Conservation (phyloP, 2,797 vertebrate species). For the Trichosurus vulpecula region DNA sequence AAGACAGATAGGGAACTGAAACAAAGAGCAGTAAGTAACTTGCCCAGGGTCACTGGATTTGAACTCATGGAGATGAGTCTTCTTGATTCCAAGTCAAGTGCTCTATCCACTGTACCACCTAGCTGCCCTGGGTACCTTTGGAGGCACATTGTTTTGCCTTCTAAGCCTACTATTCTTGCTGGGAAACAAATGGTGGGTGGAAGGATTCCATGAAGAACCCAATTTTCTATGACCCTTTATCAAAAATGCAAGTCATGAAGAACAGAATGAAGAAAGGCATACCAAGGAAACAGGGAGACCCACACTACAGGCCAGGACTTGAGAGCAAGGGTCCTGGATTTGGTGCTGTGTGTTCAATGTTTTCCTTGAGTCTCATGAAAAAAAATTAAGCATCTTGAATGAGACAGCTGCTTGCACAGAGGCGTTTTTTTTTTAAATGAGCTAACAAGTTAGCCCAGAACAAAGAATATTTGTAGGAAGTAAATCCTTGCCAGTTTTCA, state of each 20-base stretch:
- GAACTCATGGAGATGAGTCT: background rate
- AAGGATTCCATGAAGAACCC: constrained; percentile 54
- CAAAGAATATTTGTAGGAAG: constrained; percentile 73
- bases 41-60: background rate
- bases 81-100: background rate
- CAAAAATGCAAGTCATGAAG: constrained; percentile 70
- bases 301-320: constrained; percentile 1
- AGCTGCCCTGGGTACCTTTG: background rate
- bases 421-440: constrained; percentile 52
- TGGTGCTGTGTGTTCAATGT: constrained; percentile 47
- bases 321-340: constrained; percentile 43
- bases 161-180: constrained; percentile 53
- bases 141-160: constrained; percentile 39
- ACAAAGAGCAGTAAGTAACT: background rate
- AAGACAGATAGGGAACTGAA: background rate
- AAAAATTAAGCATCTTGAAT: constrained; percentile 65
- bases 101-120: background rate
- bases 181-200: constrained; percentile 62
- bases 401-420: constrained; percentile 73
- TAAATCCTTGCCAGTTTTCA: constrained; percentile 50
- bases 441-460: constrained; percentile 68
- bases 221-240: constrained; percentile 61
- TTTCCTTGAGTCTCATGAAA: constrained; percentile 51
- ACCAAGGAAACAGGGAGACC: constrained; percentile 14
- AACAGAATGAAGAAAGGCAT: constrained; percentile 59